A percentile compares a stretch with the other conserved stretches of the same genome.
Conservation (phyloP, 1,140 invertebrate species). For the Rhynchophorus ferrugineus region DNA sequence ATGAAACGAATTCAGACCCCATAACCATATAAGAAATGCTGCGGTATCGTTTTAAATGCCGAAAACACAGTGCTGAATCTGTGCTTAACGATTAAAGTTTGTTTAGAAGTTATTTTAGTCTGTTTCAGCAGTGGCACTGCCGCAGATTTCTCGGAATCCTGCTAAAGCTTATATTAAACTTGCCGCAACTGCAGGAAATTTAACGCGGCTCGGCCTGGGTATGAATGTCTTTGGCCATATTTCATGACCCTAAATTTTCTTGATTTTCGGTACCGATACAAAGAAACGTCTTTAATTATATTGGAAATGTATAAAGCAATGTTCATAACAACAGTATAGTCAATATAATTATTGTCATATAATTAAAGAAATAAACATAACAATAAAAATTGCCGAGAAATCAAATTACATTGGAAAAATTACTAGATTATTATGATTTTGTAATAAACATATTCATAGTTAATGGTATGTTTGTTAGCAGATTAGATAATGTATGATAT, state of each 20-base stretch:
- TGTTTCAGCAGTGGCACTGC: background rate
- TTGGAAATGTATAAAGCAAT: too few species aligned
- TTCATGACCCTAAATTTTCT: background rate
- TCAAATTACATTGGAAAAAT: too few species aligned
- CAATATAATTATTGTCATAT: too few species aligned
- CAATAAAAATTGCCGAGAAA: too few species aligned
- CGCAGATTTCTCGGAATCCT: constrained; percentile 1
- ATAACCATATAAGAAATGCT: constrained; percentile 1
- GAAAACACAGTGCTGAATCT: background rate
- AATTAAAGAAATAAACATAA: too few species aligned
- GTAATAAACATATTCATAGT: too few species aligned
- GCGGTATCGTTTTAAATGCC: background rate
- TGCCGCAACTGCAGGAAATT: background rate
- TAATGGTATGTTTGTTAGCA: too few species aligned
- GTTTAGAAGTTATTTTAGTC: constrained; percentile 2
- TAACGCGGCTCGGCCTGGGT: background rate
- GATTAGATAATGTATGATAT: too few species aligned
- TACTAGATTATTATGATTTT: too few species aligned
- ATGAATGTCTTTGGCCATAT: background rate
- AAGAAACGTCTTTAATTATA: too few species aligned
- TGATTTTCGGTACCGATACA: background rate
- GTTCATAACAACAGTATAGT: too few species aligned
- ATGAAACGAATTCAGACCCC: background rate
- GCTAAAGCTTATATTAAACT: constrained; percentile 1
- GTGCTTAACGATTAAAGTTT: background rate